phyloP scores from a whole-genome alignment of 2,113 vertebrate genomes.

The Numida meleagris region DNA sequence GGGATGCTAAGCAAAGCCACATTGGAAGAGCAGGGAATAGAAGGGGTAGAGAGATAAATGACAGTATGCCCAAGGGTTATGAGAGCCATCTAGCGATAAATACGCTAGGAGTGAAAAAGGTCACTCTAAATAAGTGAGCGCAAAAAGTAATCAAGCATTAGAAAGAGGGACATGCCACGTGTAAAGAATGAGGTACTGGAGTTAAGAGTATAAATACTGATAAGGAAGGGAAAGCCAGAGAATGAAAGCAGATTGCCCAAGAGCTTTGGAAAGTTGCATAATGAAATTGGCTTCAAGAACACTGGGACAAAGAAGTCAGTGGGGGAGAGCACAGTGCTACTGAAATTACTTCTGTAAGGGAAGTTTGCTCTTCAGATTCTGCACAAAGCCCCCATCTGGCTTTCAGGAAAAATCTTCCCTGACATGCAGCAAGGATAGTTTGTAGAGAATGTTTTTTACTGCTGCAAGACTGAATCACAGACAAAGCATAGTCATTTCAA shows the following conservation, averaged over 20 bases:
- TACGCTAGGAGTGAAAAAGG: constrained; percentile 55
- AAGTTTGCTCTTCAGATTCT: not conserved
- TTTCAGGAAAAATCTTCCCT: not conserved
- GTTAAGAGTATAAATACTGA: constrained; percentile 51
- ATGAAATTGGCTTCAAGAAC: constrained; percentile 39
- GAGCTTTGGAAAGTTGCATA: constrained; percentile 29
- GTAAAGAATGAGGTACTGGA: constrained; percentile 49
- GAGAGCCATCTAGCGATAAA: constrained; percentile 64
- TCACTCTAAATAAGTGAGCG: constrained; percentile 57
- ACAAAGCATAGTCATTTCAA: constrained; percentile 20
- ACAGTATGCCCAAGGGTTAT: constrained; percentile 67
- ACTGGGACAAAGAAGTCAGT: not conserved
- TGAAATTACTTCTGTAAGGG: not conserved
- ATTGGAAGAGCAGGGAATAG: constrained; percentile 30
- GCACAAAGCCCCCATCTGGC: not conserved
- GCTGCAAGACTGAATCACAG: not conserved
- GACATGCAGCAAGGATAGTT: not conserved
- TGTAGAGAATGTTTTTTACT: constrained; percentile 5
- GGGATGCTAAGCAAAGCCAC: constrained; percentile 36
- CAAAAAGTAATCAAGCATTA: constrained; percentile 74
- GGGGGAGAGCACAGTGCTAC: not conserved
- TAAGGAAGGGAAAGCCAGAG: constrained; percentile 19
- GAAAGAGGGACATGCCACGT: constrained; percentile 53
- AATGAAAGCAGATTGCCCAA: constrained; percentile 51
- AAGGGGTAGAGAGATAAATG: constrained; percentile 68